phyloP scores from a whole-genome alignment of 2,888 invertebrate species.

The Shargacucullia verbasci region DNA sequence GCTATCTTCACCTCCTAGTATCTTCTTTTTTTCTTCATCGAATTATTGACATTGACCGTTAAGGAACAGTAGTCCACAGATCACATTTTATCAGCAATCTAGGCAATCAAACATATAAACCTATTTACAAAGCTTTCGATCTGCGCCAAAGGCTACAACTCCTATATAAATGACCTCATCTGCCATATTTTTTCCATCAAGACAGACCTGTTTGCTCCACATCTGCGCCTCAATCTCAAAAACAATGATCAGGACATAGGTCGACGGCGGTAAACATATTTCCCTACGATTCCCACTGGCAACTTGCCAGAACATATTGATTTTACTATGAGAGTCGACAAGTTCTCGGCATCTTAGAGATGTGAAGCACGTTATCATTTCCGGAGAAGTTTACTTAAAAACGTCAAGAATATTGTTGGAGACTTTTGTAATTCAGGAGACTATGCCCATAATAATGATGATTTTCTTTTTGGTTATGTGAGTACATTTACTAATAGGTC shows the following conservation, averaged over 20 bases:
- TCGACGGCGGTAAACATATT: slow-evolving; percentile 71
- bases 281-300: slow-evolving; percentile 63
- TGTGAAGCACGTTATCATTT: slow-evolving; percentile 36
- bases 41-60: too few relatives aligned
- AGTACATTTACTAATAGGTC: too few relatives aligned
- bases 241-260: slow-evolving; percentile 71
- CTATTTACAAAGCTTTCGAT: neutral
- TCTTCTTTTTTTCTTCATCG: too few relatives aligned
- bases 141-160: neutral
- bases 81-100: too few relatives aligned
- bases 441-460: too few relatives aligned
- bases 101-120: too few relatives aligned
- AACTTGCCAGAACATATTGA: slow-evolving; percentile 70
- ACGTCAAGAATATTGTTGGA: neutral
- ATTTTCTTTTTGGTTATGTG: too few relatives aligned
- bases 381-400: slow-evolving; percentile 18
- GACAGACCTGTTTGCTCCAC: slow-evolving; percentile 35
- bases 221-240: slow-evolving; percentile 66
- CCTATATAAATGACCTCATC: slow-evolving; percentile 1
- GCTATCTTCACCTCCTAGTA: too few relatives aligned
- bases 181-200: slow-evolving; percentile 14
- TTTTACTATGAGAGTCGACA: slow-evolving; percentile 61
- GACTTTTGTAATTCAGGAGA: too few relatives aligned
- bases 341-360: slow-evolving; percentile 42
- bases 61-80: too few relatives aligned